phyloP scores from a whole-genome alignment of 2,113 vertebrate species.

The Psophia crepitans region DNA sequence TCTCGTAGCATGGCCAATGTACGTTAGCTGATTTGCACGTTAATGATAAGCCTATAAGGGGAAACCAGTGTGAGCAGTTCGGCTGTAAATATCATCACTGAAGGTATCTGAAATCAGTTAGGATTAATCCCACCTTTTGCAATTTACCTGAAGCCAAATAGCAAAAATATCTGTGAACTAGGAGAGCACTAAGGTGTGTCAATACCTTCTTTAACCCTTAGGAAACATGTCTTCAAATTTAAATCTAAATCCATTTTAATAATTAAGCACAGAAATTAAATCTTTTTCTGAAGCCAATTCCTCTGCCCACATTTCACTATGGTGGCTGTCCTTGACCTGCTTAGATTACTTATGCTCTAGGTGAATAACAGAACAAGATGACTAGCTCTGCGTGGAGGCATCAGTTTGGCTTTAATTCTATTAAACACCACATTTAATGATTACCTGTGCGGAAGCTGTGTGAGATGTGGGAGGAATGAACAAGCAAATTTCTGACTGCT shows the following conservation, averaged over 20 bases:
- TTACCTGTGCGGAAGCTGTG: neutral
- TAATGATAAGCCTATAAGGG: neutral
- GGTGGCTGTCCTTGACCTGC: neutral
- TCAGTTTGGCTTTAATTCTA: neutral
- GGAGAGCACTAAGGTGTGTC: neutral
- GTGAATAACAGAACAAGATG: neutral
- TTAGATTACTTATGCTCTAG: neutral
- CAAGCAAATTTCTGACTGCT: neutral
- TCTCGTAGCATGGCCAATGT: rapidly evolving
- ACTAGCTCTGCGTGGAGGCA: neutral
- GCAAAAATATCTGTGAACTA: neutral
- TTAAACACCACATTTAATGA: neutral
- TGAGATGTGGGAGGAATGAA: neutral
- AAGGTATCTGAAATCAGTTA: neutral
- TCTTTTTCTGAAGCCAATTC: neutral
- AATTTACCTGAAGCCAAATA: neutral
- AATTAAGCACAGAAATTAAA: neutral
- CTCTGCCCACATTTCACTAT: neutral
- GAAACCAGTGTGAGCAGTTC: neutral
- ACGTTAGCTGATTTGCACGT: neutral
- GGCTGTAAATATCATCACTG: neutral
- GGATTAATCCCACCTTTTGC: neutral
- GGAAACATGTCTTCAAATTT: neutral
- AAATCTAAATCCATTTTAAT: neutral
- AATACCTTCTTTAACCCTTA: neutral